A percentile compares a stretch with the other conserved stretches of the same genome.
Conservation (phyloP, 2,797 vertebrate genomes). For the Florisuga fusca region DNA sequence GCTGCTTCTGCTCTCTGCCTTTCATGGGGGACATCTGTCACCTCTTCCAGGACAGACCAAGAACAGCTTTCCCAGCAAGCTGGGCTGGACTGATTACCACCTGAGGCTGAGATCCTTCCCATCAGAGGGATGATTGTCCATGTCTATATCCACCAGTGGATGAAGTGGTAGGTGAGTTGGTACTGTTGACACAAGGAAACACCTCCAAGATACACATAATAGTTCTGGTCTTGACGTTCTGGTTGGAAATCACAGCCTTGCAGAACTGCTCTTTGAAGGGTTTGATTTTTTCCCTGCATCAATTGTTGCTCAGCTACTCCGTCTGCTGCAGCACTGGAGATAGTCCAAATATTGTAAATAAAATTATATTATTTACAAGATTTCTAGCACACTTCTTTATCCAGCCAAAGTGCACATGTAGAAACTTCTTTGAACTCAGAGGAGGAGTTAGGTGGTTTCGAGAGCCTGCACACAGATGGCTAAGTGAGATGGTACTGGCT, state of each 20-base stretch:
- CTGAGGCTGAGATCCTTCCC: not conserved
- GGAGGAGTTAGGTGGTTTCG: not conserved
- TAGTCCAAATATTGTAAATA: not conserved
- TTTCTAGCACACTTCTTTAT: not conserved
- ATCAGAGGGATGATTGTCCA: not conserved
- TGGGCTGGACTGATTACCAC: not conserved
- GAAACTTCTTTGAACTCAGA: not conserved
- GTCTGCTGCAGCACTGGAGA: not conserved
- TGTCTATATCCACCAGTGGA: not conserved
- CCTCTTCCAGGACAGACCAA: not conserved
- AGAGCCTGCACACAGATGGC: not conserved
- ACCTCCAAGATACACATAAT: fast-evolving
- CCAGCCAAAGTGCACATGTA: not conserved
- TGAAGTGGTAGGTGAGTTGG: not conserved
- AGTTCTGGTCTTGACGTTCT: not conserved
- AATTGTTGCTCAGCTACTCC: not conserved
- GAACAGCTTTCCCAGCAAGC: not conserved
- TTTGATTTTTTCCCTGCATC: not conserved
- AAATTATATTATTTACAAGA: not conserved
- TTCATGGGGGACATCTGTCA: not conserved
- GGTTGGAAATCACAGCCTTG: not conserved
- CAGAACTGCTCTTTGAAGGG: not conserved
- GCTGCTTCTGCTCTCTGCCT: not conserved
- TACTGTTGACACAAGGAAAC: not conserved
- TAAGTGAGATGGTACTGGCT: fast-evolving